phyloP scores from a whole-genome alignment of 1,140 invertebrate species.

The Adoxophyes honmai region DNA sequence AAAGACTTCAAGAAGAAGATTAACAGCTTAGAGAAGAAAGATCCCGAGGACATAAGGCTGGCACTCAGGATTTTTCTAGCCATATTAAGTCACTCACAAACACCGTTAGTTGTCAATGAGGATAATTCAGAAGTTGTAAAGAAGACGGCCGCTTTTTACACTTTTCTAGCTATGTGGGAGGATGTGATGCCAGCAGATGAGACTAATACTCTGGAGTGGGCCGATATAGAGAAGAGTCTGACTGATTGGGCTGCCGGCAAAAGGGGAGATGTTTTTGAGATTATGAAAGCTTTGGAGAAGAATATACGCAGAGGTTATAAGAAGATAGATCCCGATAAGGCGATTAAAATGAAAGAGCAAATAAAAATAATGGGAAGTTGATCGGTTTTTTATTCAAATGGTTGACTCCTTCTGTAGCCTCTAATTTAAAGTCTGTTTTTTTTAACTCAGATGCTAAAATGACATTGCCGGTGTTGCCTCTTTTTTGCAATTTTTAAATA shows the following conservation, averaged over 20 bases:
- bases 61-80: too few species aligned
- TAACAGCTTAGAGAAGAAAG: slow-evolving; percentile 15
- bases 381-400: too few species aligned
- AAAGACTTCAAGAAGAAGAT: slow-evolving; percentile 21
- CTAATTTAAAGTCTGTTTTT: too few species aligned
- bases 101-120: slow-evolving; percentile 21
- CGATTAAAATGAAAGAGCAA: too few species aligned
- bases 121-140: slow-evolving; percentile 19
- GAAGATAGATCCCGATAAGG: too few species aligned
- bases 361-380: too few species aligned
- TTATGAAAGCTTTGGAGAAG: slow-evolving; percentile 13
- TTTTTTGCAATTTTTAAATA: too few species aligned
- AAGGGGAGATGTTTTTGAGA: slow-evolving; percentile 15
- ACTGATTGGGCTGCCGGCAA: slow-evolving; percentile 23
- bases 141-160: slow-evolving; percentile 29
- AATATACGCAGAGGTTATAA: too few species aligned
- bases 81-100: slow-evolving; percentile 30
- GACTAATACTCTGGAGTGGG: slow-evolving; percentile 21
- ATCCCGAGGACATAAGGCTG: slow-evolving; percentile 10
- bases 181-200: slow-evolving; percentile 22
- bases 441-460: too few species aligned
- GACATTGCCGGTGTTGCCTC: too few species aligned
- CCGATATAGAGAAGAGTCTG: slow-evolving; percentile 21
- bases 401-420: too few species aligned
- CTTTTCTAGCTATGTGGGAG: slow-evolving; percentile 30